A percentile compares a stretch with the other conserved stretches of the same genome.
Conservation (phyloP, 2,113 vertebrate genomes). For the Ptychochromis oligacanthus region DNA sequence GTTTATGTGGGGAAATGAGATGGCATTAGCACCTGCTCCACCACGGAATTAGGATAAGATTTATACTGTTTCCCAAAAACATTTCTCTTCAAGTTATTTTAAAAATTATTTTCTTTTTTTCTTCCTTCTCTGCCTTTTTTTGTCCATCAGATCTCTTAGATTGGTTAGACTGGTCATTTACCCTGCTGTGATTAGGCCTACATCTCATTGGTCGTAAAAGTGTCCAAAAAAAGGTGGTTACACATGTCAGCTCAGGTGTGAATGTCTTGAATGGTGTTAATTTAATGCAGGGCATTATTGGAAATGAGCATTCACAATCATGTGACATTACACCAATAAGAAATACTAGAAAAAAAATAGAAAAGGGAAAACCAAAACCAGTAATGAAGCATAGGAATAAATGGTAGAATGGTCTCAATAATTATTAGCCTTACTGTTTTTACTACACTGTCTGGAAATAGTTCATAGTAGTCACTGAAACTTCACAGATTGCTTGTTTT, state of each 20-base stretch:
- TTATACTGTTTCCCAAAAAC: constrained; percentile 1
- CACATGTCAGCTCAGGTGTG: constrained; percentile 44
- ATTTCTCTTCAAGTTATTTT: constrained; percentile 6
- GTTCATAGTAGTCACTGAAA: not conserved
- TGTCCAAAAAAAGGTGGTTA: not conserved
- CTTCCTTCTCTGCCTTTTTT: not conserved
- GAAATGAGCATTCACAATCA: constrained; percentile 3
- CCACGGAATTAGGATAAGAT: constrained; percentile 54
- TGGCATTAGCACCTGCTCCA: constrained; percentile 71
- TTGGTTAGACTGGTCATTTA: constrained; percentile 25
- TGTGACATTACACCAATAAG: not conserved
- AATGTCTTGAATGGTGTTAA: constrained; percentile 52
- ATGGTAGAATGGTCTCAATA: not conserved
- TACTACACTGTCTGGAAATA: not conserved
- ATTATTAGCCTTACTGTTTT: not conserved
- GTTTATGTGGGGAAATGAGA: constrained; percentile 79
- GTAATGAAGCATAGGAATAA: too few relatives aligned
- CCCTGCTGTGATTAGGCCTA: constrained; percentile 29
- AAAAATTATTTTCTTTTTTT: not conserved
- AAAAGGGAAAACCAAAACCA: not conserved
- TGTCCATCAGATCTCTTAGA: not conserved
- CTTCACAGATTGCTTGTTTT: not conserved
- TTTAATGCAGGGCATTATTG: constrained; percentile 35
- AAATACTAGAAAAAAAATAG: not conserved
- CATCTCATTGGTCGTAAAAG: not conserved